These are phyloP conservation scores for Laodelphax striatellus DNA, from an alignment of 1,140 invertebrate species.

Conservation along the genomic window DNA sequence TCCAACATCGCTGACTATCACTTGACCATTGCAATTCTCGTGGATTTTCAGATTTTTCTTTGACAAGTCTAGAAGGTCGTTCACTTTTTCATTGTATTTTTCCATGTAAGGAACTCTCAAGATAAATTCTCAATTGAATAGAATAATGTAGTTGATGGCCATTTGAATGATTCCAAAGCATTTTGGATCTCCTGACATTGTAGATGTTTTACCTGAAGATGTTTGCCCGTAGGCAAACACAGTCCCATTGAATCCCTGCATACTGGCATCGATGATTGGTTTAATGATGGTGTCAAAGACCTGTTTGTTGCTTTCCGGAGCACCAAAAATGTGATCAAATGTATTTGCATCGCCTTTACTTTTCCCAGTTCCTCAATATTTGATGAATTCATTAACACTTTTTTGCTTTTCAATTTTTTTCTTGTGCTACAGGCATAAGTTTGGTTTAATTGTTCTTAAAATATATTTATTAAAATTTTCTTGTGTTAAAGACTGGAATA, in stretches of 20 bases:
- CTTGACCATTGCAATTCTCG: conserved; percentile 43
- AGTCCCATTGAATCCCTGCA: conserved; percentile 77
- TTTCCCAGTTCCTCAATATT: too few species aligned
- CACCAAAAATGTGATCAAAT: conserved; percentile 68
- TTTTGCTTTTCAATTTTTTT: too few species aligned
- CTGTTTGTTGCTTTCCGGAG: conserved; percentile 41
- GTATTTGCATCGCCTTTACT: too few species aligned
- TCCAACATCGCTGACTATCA: conserved; percentile 38
- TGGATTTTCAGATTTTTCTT: conserved; percentile 49
- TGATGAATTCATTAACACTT: too few species aligned
- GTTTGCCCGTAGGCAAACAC: conserved; percentile 88
- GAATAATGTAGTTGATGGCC: conserved; percentile 57
- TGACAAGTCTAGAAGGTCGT: conserved; percentile 50
- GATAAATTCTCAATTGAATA: conserved; percentile 45
- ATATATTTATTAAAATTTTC: too few species aligned
- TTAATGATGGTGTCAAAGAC: conserved; percentile 56
- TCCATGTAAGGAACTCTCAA: conserved; percentile 64
- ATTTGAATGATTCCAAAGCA: conserved; percentile 64
- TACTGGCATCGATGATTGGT: conserved; percentile 56
- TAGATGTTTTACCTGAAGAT: conserved; percentile 59
- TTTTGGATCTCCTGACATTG: conserved; percentile 54
- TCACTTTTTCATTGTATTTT: conserved; percentile 70
- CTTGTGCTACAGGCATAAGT: too few species aligned
- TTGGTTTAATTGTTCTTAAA: too few species aligned
- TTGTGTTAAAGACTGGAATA: too few species aligned